phyloP scores from a whole-genome alignment of 2,888 invertebrate genomes.

The Ectropis crepuscularia region DNA sequence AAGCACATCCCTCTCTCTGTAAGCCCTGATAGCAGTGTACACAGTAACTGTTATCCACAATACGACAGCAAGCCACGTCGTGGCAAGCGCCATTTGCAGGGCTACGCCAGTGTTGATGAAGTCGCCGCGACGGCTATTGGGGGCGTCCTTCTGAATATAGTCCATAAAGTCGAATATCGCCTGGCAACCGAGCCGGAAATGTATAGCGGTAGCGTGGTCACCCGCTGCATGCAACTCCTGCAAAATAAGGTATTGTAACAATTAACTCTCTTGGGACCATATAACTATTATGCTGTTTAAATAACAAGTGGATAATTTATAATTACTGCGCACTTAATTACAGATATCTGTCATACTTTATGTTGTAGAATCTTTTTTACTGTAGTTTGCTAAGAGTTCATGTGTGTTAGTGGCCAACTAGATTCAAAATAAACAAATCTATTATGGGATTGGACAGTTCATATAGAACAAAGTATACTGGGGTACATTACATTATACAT shows the following conservation, averaged over 20 bases:
- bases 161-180: constrained; percentile 94
- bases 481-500: no score
- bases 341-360: background rate
- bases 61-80: constrained; percentile 86
- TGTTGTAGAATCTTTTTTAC: no score
- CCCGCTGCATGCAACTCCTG: constrained; percentile 82
- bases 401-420: no score
- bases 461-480: no score
- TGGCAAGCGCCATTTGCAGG: constrained; percentile 86
- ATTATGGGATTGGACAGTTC: no score
- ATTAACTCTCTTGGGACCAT: constrained; percentile 10
- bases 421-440: no score
- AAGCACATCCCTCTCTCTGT: constrained; percentile 70
- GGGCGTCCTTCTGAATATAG: constrained; percentile 89
- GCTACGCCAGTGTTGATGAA: constrained; percentile 90
- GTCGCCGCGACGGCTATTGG: constrained; percentile 86
- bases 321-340: background rate
- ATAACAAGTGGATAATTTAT: background rate
- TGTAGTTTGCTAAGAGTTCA: no score
- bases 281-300: background rate
- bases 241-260: constrained; percentile 30
- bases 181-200: constrained; percentile 88
- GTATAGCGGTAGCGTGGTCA: constrained; percentile 85
- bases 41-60: constrained; percentile 82
- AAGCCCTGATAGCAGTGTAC: constrained; percentile 83